Base-by-base conservation (phyloP, 2,797 vertebrate species). In the Echeneis naucrates region DNA sequence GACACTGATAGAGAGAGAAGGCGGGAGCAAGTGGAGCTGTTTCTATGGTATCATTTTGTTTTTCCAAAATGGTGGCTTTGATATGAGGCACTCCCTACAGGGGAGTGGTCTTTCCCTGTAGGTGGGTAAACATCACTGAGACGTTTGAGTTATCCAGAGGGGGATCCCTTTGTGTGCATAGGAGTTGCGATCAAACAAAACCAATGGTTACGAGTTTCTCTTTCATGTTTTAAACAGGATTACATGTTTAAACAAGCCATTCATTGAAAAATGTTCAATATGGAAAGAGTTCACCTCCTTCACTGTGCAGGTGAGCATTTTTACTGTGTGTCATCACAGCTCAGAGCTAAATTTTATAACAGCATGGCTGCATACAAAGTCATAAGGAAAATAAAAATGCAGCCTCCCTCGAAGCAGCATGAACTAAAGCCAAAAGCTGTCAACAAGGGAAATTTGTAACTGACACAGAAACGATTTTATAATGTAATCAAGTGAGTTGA, bases 81-180 rank as follows among this genome's bases (percentile, higher is more conserved):
- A 78, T 77, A 23, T 21, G 62, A 84, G 91, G 13, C 89, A 90
- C 89, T 77, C 87, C 92, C 87, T 84, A 17, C 23, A 30, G 26
- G 42, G 30, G 83, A 79, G 80, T 78, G 76, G 75, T 70, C 61
- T 48, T 65, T 82, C 42, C 47, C 48, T 67, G 80, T 79, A 82
- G 83, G 83, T 87, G 81, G 76, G 75, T 80, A 89, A 92, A 89
- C 88, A 89, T 81, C 67, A 54, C 56, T 73, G 71, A 81, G 79
- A 88, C 88, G 88, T 91, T 92, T 91, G 78, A 91, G 76, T 85
- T 88, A 86, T 89, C 76, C 72, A 82, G 64, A 69, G 65, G 65
- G 72, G 81, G 56, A 82, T 78, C 78, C 65, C 65, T 73, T 71
- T 5, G 75, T 12, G 53, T 90, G 88, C 90, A 82, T 84, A 89